These are phyloP conservation scores for Acrobasis consociella DNA, from an alignment of 2,888 invertebrate species.

Conservation along the genomic window DNA sequence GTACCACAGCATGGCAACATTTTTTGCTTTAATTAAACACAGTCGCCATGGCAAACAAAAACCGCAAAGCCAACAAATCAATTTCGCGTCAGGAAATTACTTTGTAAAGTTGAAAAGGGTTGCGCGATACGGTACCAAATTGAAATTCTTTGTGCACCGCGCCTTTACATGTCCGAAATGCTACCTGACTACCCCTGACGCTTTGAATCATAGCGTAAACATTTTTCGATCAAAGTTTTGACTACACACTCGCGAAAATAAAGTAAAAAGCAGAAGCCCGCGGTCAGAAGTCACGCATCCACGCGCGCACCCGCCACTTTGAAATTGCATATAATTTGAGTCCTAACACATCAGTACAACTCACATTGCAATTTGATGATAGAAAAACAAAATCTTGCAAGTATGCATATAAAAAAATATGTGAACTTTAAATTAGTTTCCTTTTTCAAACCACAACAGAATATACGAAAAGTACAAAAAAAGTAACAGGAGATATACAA, in stretches of 20 bases:
- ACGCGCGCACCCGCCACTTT: too few species aligned
- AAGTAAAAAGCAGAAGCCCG: slow-evolving; percentile 26
- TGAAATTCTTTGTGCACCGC: slow-evolving; percentile 77
- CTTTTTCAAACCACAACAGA: too few species aligned
- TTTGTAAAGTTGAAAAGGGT: slow-evolving; percentile 77
- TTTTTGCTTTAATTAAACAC: slow-evolving; percentile 69
- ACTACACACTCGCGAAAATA: slow-evolving; percentile 38
- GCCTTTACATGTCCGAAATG: slow-evolving; percentile 74
- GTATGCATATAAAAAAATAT: too few species aligned
- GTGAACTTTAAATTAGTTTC: too few species aligned
- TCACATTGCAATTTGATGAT: too few species aligned
- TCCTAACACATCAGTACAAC: too few species aligned
- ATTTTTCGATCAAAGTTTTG: slow-evolving; percentile 60
- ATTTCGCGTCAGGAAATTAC: slow-evolving; percentile 79
- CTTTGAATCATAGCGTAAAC: slow-evolving; percentile 57
- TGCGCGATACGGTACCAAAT: slow-evolving; percentile 74
- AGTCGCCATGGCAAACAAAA: slow-evolving; percentile 70
- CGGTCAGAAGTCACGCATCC: too few species aligned
- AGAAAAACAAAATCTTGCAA: too few species aligned
- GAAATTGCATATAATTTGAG: too few species aligned
- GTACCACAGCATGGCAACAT: slow-evolving; percentile 25
- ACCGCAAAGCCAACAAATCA: slow-evolving; percentile 76
- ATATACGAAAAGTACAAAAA: too few species aligned
- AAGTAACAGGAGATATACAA: too few species aligned
- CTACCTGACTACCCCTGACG: slow-evolving; percentile 53